Percentiles rank a stretch among this genome's conserved stretches.
These are phyloP conservation scores for Aphidoletes aphidimyza DNA, from an alignment of 2,888 invertebrate genomes.

Conservation along the genomic window DNA sequence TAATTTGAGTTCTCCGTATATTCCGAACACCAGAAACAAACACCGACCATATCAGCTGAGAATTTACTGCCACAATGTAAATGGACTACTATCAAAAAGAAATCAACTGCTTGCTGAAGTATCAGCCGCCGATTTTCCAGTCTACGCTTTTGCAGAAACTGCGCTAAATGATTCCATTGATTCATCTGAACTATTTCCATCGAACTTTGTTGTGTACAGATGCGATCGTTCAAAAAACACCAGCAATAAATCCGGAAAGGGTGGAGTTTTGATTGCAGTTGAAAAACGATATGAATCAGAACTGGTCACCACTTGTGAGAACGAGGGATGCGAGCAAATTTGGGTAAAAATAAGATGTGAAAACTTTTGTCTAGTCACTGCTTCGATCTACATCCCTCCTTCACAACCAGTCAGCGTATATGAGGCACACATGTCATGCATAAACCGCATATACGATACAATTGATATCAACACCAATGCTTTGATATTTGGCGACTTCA, in stretches of 20 bases:
- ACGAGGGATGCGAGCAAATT: not conserved
- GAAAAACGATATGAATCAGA: not conserved
- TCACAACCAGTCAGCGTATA: not conserved
- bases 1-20: too few species aligned
- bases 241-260: not conserved
- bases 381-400: not conserved
- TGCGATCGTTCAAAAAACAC: not conserved
- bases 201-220: not conserved
- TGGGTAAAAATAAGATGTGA: not conserved
- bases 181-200: not conserved
- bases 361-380: not conserved
- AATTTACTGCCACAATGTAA: not conserved
- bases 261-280: not conserved
- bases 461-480: not conserved
- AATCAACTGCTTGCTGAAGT: not conserved
- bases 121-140: not conserved
- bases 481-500: not conserved
- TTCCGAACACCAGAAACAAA: too few species aligned
- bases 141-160: not conserved
- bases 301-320: not conserved
- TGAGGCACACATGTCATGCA: not conserved
- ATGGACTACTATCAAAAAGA: not conserved
- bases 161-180: not conserved
- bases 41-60: too few species aligned
- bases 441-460: not conserved